Evolutionary conservation across 2,888 invertebrate species (phyloP).

Genomic region (Pachliopta kotzebuea): DNA sequence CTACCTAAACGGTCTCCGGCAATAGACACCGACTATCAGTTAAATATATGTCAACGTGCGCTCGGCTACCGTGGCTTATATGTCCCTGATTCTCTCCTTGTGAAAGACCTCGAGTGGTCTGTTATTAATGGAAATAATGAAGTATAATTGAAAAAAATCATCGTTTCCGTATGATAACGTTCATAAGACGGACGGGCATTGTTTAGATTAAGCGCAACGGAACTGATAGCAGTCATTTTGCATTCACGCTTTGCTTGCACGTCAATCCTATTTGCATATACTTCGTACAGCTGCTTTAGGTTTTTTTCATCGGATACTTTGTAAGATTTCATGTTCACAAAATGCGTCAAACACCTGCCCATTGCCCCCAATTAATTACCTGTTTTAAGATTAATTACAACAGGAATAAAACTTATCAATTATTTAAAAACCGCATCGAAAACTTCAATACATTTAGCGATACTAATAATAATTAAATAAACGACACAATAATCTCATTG

Average conservation of each 20-base stretch:
- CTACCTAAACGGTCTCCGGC: too few species aligned
- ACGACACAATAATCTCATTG: too few species aligned
- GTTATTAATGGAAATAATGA: constrained; percentile 7
- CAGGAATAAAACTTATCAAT: too few species aligned
- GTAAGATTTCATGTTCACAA: background rate
- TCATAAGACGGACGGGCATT: constrained; percentile 23
- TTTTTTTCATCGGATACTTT: constrained; percentile 8
- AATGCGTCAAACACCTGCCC: constrained; percentile 6
- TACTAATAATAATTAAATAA: too few species aligned
- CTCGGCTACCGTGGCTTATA: too few species aligned
- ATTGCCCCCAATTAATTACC: background rate
- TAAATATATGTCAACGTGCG: too few species aligned
- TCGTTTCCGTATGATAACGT: constrained; percentile 32
- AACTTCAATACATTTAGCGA: too few species aligned
- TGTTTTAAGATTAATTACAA: background rate
- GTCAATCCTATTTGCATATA: constrained; percentile 18
- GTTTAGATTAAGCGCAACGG: constrained; percentile 25
- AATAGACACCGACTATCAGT: too few species aligned
- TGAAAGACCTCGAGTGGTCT: too few species aligned
- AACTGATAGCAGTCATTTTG: constrained; percentile 19
- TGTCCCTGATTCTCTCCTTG: too few species aligned
- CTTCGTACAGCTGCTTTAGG: constrained; percentile 9
- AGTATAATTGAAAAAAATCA: constrained; percentile 21
- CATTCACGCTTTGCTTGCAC: constrained; percentile 22
- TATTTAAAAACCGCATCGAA: too few species aligned